Base-by-base conservation (phyloP, 2,888 invertebrate genomes). In the Agriopis marginaria region DNA sequence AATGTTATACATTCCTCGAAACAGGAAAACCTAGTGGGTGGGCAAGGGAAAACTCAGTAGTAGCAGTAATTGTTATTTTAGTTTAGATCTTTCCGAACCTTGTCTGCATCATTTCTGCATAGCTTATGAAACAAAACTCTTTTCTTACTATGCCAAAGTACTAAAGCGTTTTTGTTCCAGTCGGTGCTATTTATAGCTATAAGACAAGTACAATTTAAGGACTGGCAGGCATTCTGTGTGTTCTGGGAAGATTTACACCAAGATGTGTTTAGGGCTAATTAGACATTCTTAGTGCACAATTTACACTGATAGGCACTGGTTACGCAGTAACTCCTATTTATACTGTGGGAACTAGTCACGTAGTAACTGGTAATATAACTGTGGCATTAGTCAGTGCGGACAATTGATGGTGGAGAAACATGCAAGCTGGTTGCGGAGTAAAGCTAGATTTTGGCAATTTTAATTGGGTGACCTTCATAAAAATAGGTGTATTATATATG, bases 241-340 rank as follows among this genome's bases (percentile, higher is more conserved):
- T 76, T 73, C 77, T 72, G 72, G 70, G 77, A 79, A 89, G 90
- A 92, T 92, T 91, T 92, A 92, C 87, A 85, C 74, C 80, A 73
- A 80, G 79, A 77, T 83, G 86, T 84, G 86, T 89, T 88, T 85
- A 90, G 91, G 90, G 91, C 91, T 92, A 92, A 92, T 92, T 92
- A 92, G 92, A 83, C 85, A 83, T 75, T 85, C 86, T 87, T 86
- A 87, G 87, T 84, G 79, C 83, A 66, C 45, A 63, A 70, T 70
- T 66, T 70, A 69, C 65, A 61, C 56, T 65, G 51, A 32, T 63
- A 60, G 49, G n/a, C 40, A 45, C 60, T 68, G 32, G 32, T 3
- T 42, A 12, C 53, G 32, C 39, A 53, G 11, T 32, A 63, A 66
- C 55, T 53, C 32, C 39, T 39, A 32, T n/a, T 60, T 42, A 42